phyloP scores from a whole-genome alignment of 2,888 invertebrate genomes.

The Ryuthela nishihirai region DNA sequence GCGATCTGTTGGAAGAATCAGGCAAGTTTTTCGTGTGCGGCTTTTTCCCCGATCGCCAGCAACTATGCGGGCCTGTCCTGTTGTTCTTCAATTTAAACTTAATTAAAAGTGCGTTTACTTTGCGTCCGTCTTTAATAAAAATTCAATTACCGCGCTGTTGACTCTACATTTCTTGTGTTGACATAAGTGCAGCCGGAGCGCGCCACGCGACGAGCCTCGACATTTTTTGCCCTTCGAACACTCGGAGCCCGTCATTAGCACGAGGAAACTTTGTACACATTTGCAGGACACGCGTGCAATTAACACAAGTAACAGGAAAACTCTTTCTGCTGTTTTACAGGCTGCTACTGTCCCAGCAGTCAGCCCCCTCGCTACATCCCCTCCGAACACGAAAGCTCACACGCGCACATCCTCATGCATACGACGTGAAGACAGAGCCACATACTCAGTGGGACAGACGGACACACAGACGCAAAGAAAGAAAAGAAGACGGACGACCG shows the following conservation, averaged over 20 bases:
- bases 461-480: too few species aligned
- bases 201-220: too few species aligned
- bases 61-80: conserved; percentile 35
- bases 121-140: conserved; percentile 39
- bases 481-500: too few species aligned
- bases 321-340: conserved; percentile 22
- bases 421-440: too few species aligned
- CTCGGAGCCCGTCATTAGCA: conserved; percentile 38
- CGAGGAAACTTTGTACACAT: conserved; percentile 36
- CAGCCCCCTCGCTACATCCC: too few species aligned
- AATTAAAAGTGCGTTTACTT: conserved; percentile 39
- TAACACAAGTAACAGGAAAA: conserved; percentile 37
- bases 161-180: conserved; percentile 39
- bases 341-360: too few species aligned
- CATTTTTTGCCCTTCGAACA: too few species aligned
- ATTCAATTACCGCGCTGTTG: conserved; percentile 39
- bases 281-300: conserved; percentile 35
- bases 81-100: conserved; percentile 40
- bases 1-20: conserved; percentile 38
- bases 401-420: too few species aligned
- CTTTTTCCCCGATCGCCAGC: conserved; percentile 26
- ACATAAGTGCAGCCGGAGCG: conserved; percentile 35
- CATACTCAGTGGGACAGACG: too few species aligned
- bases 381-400: too few species aligned
- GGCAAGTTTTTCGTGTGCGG: conserved; percentile 27